These are phyloP conservation scores for Oriolus oriolus DNA, from an alignment of 2,113 vertebrate species.

Conservation along the genomic window DNA sequence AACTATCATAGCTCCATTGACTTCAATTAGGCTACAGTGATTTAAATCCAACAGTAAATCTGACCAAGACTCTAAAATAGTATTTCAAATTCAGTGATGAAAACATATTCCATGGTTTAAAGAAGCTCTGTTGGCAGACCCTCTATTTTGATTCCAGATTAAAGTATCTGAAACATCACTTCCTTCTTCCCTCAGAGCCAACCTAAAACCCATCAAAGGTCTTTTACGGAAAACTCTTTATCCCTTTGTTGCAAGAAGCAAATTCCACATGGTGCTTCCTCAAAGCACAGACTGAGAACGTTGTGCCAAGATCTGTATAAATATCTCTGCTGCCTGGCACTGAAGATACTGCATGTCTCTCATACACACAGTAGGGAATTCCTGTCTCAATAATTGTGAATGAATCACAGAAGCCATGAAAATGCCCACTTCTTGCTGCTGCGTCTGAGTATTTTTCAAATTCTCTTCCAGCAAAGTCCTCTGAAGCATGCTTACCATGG, in stretches of 20 bases:
- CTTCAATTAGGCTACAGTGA: slow-evolving; percentile 6
- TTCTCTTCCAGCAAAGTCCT: not conserved
- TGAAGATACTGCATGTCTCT: not conserved
- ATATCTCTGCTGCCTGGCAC: slow-evolving; percentile 35
- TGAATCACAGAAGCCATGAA: slow-evolving; percentile 16
- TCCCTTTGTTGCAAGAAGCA: not conserved
- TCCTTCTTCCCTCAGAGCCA: slow-evolving; percentile 2
- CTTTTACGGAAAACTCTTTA: not conserved
- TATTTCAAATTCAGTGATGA: slow-evolving; percentile 2
- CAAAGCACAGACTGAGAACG: not conserved
- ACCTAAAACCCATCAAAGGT: not conserved
- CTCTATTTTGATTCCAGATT: not conserved
- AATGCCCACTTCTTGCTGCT: not conserved
- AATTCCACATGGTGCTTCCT: slow-evolving; percentile 15
- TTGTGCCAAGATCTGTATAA: slow-evolving; percentile 27
- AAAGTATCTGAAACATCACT: not conserved
- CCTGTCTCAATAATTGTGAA: slow-evolving; percentile 18
- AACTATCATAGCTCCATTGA: slow-evolving; percentile 1
- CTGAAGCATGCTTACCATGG: not conserved
- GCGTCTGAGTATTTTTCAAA: not conserved
- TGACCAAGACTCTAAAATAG: not conserved
- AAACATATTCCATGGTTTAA: not conserved
- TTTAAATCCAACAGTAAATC: slow-evolving; percentile 13
- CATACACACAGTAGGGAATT: slow-evolving; percentile 33
- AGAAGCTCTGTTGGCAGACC: not conserved